Evolutionary conservation across 2,113 vertebrate species (phyloP), one percentile per base, ranked within the genome.

Genomic region (Dicerorhinus sumatrensis): DNA sequence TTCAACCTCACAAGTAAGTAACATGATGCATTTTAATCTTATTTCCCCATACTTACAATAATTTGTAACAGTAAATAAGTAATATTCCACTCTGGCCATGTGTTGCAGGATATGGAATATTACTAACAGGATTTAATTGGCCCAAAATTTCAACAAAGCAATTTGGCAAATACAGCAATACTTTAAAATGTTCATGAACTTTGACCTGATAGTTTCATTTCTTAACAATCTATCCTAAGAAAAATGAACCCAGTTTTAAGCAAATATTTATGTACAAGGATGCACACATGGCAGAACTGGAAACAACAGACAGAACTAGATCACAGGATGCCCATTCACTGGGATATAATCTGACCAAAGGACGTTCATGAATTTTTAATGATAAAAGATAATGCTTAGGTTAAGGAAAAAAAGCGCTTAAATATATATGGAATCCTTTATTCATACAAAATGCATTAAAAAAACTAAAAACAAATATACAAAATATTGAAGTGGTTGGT

Each of bases 271-370:
- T 3, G 12, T n/a, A 31, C n/a, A 29, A 70, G 31, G 11, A 31
- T 56, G n/a, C 60, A 42, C 51, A 31, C 42, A 62, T 4, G 58
- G 11, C 5, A 6, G 54, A 67, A 0, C 27, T 6, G 46, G 33
- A 33, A 20, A 3, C 48, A 11, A 39, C 3, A 20, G 65, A 5
- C 16, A 17, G 1, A 21, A 27, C 18, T 3, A 1, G 6, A 0
- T 1, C 4, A 8, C 48, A 12, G 42, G 2, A 13, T 10, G 14
- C 42, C 72, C 16, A 0, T 1, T 20, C 51, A 10, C 85, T 54
- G 67, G 63, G 85, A 3, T 21, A 4, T 8, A 14, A n/a, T 8
- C 0, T 62, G 33, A 39, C 42, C 63, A 56, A 33, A 12, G 42
- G 54, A 54, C 9, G 5, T 77, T 29, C 8, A 6, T 14, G 2